Evolutionary conservation across 2,113 vertebrate species (phyloP), one percentile per base, ranked within the genome.

Genomic region (Excalfactoria chinensis): DNA sequence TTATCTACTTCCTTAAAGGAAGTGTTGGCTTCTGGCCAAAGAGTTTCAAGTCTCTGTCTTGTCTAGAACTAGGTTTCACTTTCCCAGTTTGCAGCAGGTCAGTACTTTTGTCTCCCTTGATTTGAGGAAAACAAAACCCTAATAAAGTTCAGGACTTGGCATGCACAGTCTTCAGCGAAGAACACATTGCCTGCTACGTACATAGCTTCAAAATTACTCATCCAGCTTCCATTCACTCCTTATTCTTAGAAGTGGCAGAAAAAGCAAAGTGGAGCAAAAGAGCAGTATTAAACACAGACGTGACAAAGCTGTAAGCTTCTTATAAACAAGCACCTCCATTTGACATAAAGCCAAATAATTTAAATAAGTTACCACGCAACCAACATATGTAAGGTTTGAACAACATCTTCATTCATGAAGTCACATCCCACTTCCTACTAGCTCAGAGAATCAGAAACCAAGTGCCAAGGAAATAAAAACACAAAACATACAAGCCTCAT

Each of bases 51-150:
- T 49, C 68, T 87, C 60, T 69, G 37, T 70, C 76, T 51, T 53
- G 51, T 40, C 43, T 58, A 37, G 48, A 21, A 55, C 48, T 35
- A 14, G 46, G 56, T 53, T 56, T 89, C 66, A 23, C 30, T 53
- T n/a, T 75, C 48, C 70, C 48, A 69, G 18, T 58, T 84, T 51
- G 63, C 34, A 92, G 66, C 0, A 75, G 70, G 62, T 22, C 44
- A 44, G 9, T 75, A 89, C 81, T 96, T 86, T 79, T 91, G 56
- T 41, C 59, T 79, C 34, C 44, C 43, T 59, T 62, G 18, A 89
- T 68, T 88, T 90, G 67, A 79, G 77, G 62, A 86, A 79, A 94
- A 88, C 0, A 89, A 48, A 80, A 84, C 28, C 30, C 86, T 68
- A 86, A 49, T 69, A 80, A 60, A 66, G 75, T 44, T 86, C 69